phyloP scores from a whole-genome alignment of 2,797 vertebrate genomes.

The Orestias chungarensis region DNA sequence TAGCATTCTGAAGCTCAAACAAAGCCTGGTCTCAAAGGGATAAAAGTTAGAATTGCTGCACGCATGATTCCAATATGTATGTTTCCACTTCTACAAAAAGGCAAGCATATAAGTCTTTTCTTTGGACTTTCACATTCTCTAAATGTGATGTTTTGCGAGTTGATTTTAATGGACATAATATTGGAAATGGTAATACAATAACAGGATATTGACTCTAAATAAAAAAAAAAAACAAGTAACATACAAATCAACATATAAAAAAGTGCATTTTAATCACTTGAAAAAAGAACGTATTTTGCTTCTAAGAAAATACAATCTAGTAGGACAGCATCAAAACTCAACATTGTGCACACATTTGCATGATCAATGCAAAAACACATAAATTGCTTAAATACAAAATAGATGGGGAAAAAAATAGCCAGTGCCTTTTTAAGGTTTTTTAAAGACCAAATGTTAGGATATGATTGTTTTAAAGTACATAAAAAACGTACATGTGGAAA shows the following conservation, averaged over 20 bases:
- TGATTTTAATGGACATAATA: background rate
- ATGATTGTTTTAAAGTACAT: too few relatives aligned
- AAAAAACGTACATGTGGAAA: too few relatives aligned
- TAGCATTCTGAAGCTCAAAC: constrained; percentile 60
- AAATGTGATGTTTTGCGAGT: background rate
- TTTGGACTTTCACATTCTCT: background rate
- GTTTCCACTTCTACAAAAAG: constrained; percentile 34
- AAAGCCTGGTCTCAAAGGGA: constrained; percentile 62
- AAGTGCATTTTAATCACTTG: too few relatives aligned
- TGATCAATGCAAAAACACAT: background rate
- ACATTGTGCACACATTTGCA: background rate
- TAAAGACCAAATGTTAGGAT: too few relatives aligned
- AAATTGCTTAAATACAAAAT: too few relatives aligned
- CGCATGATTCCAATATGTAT: constrained; percentile 29
- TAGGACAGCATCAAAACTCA: background rate
- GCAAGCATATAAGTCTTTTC: background rate
- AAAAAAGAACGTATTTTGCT: background rate
- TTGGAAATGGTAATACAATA: background rate
- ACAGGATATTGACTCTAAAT: background rate
- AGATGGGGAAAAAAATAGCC: too few relatives aligned
- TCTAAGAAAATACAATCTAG: background rate
- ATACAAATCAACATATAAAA: too few relatives aligned
- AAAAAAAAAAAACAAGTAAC: too few relatives aligned
- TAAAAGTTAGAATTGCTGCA: constrained; percentile 57
- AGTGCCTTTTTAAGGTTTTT: too few relatives aligned